Conservation (phyloP, 2,888 invertebrate genomes). For the Colletes collaris region DNA sequence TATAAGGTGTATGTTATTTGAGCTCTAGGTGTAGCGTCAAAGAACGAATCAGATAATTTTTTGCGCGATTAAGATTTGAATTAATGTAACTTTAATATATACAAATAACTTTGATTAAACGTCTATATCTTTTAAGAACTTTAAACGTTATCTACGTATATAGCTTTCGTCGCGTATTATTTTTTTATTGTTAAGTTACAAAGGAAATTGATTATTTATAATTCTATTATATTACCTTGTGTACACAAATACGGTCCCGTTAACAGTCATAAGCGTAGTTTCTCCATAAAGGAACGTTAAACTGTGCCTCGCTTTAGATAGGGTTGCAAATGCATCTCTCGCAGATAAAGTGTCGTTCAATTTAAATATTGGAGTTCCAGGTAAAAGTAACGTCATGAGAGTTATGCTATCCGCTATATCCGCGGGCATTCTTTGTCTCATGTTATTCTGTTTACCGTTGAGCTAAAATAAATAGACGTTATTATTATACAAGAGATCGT, state of each 20-base stretch:
- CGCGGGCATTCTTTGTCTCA: conserved; percentile 75
- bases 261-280: conserved; percentile 75
- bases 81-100: conserved; percentile 21
- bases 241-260: conserved; percentile 86
- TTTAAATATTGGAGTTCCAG: conserved; percentile 88
- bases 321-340: conserved; percentile 78
- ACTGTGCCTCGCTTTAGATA: conserved; percentile 83
- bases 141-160: not conserved
- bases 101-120: conserved; percentile 7
- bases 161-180: not conserved
- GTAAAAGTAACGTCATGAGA: conserved; percentile 90
- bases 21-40: conserved; percentile 15
- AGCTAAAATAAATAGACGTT: conserved; percentile 65
- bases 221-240: conserved; percentile 85
- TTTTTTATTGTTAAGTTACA: not conserved
- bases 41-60: conserved; percentile 26
- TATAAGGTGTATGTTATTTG: conserved; percentile 27
- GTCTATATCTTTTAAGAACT: not conserved
- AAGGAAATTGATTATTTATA: not conserved
- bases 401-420: conserved; percentile 85
- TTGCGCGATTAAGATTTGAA: conserved; percentile 30
- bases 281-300: conserved; percentile 88
- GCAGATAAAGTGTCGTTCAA: conserved; percentile 80
- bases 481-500: not conserved
- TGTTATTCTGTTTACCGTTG: conserved; percentile 67